Evolutionary conservation across 2,113 vertebrate genomes (phyloP).

Genomic region (Planiliza haematocheilus): DNA sequence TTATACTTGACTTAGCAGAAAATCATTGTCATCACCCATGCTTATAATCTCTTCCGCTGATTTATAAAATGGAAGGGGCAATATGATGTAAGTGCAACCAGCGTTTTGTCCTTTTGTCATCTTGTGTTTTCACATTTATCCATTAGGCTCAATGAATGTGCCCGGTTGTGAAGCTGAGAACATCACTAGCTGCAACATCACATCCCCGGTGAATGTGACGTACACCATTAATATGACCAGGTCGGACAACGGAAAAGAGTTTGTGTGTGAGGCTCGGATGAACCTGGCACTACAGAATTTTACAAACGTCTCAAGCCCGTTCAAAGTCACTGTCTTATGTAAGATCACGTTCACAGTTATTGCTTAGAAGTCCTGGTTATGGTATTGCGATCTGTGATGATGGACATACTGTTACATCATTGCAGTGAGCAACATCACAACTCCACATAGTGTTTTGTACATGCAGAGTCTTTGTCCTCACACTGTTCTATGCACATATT

Average conservation of each 20-base stretch:
- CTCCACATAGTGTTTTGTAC: no score
- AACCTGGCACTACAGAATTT: conserved; percentile 48
- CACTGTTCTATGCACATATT: background rate
- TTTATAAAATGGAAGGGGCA: background rate
- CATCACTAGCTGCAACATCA: conserved; percentile 9
- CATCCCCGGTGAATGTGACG: conserved; percentile 14
- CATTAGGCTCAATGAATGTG: conserved; percentile 25
- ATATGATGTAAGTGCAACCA: background rate
- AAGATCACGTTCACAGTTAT: conserved; percentile 44
- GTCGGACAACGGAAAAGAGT: conserved; percentile 16
- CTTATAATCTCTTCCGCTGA: no score
- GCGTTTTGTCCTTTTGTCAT: background rate
- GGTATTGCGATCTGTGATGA: background rate
- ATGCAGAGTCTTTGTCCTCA: background rate
- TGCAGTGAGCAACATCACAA: background rate
- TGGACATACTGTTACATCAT: background rate
- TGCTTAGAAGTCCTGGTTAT: background rate
- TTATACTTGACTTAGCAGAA: no score
- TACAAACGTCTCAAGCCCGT: conserved; percentile 1
- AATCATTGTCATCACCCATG: no score
- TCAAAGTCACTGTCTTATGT: conserved; percentile 72
- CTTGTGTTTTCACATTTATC: background rate
- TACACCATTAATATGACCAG: conserved; percentile 48
- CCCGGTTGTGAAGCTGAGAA: conserved; percentile 21
- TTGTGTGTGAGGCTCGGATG: conserved; percentile 77